Evolutionary conservation across 2,797 vertebrate genomes (phyloP).

Genomic region (Spatula clypeata): DNA sequence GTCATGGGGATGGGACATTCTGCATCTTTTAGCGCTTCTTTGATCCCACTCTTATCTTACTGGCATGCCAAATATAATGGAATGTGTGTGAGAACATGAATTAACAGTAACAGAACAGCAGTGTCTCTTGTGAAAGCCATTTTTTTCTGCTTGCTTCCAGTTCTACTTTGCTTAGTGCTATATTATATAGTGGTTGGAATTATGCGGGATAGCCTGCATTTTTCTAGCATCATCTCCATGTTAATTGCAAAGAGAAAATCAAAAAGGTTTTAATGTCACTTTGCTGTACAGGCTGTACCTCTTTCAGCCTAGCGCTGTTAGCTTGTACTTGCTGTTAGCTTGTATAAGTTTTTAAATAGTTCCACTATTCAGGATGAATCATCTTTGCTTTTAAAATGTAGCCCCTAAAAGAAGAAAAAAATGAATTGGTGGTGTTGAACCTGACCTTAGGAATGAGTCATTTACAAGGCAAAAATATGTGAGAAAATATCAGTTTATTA

Average conservation of each 20-base stretch:
- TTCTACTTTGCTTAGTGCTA: neutral
- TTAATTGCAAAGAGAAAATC: neutral
- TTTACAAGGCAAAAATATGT: neutral
- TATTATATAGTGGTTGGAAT: neutral
- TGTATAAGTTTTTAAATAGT: neutral
- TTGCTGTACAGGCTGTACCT: neutral
- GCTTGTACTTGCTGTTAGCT: neutral
- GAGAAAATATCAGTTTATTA: neutral
- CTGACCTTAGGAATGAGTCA: slow-evolving; percentile 3
- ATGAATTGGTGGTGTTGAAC: neutral
- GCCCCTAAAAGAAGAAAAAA: neutral
- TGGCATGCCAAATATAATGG: accelerated
- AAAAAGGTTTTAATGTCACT: neutral
- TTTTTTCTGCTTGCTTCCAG: neutral
- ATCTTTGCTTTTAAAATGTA: slow-evolving; percentile 17
- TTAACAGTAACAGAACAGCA: neutral
- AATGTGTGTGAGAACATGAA: neutral
- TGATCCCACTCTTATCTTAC: neutral
- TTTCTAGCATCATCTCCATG: neutral
- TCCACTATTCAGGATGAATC: neutral
- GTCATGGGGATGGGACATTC: neutral
- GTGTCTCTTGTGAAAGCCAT: neutral
- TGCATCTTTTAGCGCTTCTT: neutral
- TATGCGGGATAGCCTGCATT: neutral
- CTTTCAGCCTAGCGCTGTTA: neutral